A percentile compares a stretch with the other conserved stretches of the same genome.
Evolutionary conservation across 2,797 vertebrate genomes (phyloP).

Genomic region (Bradypus variegatus): DNA sequence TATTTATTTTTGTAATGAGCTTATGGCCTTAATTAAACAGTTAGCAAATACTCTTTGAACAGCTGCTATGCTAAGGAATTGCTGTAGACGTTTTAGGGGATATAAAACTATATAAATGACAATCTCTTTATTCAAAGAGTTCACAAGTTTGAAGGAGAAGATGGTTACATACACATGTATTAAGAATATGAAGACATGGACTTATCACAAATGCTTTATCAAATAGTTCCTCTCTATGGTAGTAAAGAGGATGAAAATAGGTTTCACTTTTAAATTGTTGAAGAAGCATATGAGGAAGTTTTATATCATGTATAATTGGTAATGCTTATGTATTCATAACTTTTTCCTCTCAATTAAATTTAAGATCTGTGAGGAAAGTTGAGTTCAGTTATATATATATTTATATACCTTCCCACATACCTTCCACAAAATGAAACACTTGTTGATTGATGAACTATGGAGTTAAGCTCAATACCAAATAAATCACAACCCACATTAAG

Average conservation of each 20-base stretch:
- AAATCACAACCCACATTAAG: not conserved
- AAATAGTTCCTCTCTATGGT: not conserved
- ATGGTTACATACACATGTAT: not conserved
- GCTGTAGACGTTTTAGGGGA: conserved; percentile 8
- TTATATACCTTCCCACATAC: not conserved
- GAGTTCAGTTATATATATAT: not conserved
- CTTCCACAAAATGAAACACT: not conserved
- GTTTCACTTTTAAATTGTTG: not conserved
- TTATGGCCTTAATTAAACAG: conserved; percentile 17
- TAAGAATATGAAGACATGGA: not conserved
- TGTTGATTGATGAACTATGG: not conserved
- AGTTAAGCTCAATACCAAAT: not conserved
- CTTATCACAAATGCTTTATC: not conserved
- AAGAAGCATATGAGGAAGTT: not conserved
- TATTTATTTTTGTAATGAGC: conserved; percentile 38
- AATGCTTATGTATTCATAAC: not conserved
- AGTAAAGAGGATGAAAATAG: conserved; percentile 13
- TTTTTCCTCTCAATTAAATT: not conserved
- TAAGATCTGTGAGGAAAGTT: not conserved
- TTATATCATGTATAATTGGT: not conserved
- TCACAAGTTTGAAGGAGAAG: not conserved
- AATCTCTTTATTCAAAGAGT: not conserved
- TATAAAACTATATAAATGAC: conserved; percentile 38
- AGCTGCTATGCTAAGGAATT: conserved; percentile 39
- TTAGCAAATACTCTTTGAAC: conserved; percentile 31